Conservation (phyloP, 2,113 vertebrate species). For the Oreochromis niloticus region DNA sequence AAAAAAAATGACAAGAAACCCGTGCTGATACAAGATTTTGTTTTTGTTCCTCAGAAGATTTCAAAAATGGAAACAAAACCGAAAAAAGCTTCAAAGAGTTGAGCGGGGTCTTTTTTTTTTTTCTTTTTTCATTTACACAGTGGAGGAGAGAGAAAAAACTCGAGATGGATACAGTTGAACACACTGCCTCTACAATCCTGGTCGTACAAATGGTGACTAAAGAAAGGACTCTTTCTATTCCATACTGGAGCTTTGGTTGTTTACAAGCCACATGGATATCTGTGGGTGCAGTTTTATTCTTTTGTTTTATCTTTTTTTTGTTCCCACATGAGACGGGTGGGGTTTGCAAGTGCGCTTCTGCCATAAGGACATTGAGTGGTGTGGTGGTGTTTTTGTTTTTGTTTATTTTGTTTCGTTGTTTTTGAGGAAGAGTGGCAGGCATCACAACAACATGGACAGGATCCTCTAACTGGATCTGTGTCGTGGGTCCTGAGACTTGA, state of each 20-base stretch:
- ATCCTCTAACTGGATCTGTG: constrained; percentile 29
- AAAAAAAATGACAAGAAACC: constrained; percentile 57
- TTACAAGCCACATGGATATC: constrained; percentile 77
- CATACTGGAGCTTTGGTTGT: constrained; percentile 80
- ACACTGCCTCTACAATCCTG: constrained; percentile 80
- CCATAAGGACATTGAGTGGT: constrained; percentile 63
- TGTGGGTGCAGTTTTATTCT: constrained; percentile 67
- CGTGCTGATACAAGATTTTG: constrained; percentile 67
- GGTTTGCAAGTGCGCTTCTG: constrained; percentile 71
- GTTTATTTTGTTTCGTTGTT: not conserved
- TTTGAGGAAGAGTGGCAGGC: constrained; percentile 41
- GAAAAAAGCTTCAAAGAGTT: constrained; percentile 57
- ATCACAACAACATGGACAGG: constrained; percentile 41
- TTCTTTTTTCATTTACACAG: not conserved
- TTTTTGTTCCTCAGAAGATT: constrained; percentile 68
- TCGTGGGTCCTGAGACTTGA: constrained; percentile 26
- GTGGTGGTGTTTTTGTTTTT: not conserved
- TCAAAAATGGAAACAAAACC: constrained; percentile 68
- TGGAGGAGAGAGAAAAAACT: constrained; percentile 27
- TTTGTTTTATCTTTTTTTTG: constrained; percentile 10
- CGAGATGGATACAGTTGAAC: constrained; percentile 69
- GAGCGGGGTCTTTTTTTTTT: not conserved
- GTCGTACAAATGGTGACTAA: constrained; percentile 70
- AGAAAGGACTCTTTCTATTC: constrained; percentile 72
- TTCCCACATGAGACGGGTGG: constrained; percentile 47